Evolutionary conservation across 2,113 vertebrate species (phyloP).

Genomic region (Stegastes partitus): DNA sequence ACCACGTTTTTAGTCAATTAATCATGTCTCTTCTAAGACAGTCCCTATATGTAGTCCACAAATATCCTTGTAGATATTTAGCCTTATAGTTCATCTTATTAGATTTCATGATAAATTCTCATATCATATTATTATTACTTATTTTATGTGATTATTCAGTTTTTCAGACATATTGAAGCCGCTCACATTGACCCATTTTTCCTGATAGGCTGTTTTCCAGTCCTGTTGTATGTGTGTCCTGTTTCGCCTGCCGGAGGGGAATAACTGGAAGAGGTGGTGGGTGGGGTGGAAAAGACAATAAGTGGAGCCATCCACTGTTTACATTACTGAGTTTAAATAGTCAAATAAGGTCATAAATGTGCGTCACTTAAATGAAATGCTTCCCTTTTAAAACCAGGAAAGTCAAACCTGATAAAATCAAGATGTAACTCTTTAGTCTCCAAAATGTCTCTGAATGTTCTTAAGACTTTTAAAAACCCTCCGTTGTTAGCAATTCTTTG

Average conservation of each 20-base stretch:
- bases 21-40: neutral
- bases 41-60: neutral
- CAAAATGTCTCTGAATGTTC: no score
- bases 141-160: neutral
- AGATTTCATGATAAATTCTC: neutral
- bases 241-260: no score
- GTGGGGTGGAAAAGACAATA: neutral
- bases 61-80: neutral
- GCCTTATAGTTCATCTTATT: neutral
- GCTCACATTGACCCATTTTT: neutral
- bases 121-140: neutral
- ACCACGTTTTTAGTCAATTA: neutral
- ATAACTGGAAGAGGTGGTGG: no score
- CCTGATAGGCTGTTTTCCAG: no score
- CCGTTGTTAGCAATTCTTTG: neutral
- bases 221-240: no score
- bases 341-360: conserved; percentile 6
- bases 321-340: neutral
- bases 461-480: no score
- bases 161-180: neutral
- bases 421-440: neutral
- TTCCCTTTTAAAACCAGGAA: neutral
- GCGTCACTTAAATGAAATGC: neutral
- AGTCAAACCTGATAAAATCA: neutral
- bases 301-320: neutral